Evolutionary conservation across 1,140 invertebrate species (phyloP).

Genomic region (Lycorma delicatula): DNA sequence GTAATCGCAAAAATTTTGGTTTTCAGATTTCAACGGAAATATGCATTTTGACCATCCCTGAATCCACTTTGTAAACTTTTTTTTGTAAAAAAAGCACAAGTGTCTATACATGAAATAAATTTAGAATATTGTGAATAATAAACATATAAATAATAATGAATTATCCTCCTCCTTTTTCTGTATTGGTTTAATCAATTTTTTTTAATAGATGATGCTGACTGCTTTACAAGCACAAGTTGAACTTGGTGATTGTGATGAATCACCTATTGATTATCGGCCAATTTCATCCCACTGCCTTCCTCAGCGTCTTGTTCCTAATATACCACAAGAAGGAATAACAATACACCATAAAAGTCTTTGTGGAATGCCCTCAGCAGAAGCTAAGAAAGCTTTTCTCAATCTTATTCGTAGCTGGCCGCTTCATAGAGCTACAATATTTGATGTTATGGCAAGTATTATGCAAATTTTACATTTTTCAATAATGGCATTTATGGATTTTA

Average conservation of each 20-base stretch:
- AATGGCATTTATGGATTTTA: too few species aligned
- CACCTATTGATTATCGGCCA: conserved; percentile 58
- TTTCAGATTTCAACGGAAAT: too few species aligned
- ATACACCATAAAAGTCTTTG: conserved; percentile 80
- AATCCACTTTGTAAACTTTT: too few species aligned
- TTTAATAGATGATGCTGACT: conserved; percentile 78
- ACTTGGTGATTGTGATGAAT: conserved; percentile 68
- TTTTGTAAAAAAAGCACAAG: too few species aligned
- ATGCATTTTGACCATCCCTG: too few species aligned
- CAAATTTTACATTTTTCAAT: too few species aligned
- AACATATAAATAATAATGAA: too few species aligned
- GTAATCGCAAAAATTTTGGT: too few species aligned
- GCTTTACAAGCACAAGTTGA: conserved; percentile 90
- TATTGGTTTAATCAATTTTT: too few species aligned
- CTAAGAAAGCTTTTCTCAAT: conserved; percentile 89
- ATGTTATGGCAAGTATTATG: conserved; percentile 64
- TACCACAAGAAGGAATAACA: conserved; percentile 68
- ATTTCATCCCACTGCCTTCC: conserved; percentile 76
- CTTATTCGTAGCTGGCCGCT: conserved; percentile 88
- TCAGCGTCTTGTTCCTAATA: conserved; percentile 59
- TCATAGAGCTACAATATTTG: conserved; percentile 87
- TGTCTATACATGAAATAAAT: too few species aligned
- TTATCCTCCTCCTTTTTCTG: too few species aligned
- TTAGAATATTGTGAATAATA: too few species aligned
- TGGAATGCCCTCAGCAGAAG: conserved; percentile 74